phyloP scores from a whole-genome alignment of 2,113 vertebrate species.

The Oreochromis tanganicae region DNA sequence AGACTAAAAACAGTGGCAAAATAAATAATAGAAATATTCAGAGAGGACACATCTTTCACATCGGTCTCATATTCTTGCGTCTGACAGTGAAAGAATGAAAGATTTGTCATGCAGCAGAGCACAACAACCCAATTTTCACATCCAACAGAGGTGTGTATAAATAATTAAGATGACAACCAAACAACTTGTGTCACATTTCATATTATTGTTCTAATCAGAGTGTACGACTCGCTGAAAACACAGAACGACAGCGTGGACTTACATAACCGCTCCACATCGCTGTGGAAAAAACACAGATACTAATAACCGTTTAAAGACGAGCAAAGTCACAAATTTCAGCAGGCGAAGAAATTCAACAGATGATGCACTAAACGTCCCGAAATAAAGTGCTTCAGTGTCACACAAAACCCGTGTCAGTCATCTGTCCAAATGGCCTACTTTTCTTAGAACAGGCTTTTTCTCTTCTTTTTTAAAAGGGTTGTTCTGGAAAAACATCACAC shows the following conservation, averaged over 20 bases:
- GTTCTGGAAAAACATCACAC: not conserved
- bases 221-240: not conserved
- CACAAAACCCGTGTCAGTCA: slow-evolving; percentile 20
- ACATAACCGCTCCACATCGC: slow-evolving; percentile 17
- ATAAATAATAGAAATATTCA: slow-evolving; percentile 56
- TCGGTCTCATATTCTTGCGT: slow-evolving; percentile 20
- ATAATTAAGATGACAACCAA: slow-evolving; percentile 60
- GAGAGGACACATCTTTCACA: slow-evolving; percentile 2
- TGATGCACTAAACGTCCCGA: slow-evolving; percentile 3
- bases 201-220: slow-evolving; percentile 15
- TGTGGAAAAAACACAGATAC: slow-evolving; percentile 6
- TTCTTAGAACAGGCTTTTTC: not conserved
- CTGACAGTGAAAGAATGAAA: slow-evolving; percentile 33
- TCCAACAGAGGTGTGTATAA: slow-evolving; percentile 43
- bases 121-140: slow-evolving; percentile 54
- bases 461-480: not conserved
- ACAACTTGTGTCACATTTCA: slow-evolving; percentile 54
- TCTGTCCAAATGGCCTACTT: slow-evolving; percentile 43
- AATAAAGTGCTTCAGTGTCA: slow-evolving; percentile 23
- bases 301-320: slow-evolving; percentile 6
- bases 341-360: not conserved
- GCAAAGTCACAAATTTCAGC: not conserved
- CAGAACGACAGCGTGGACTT: not conserved
- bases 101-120: slow-evolving; percentile 23
- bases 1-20: slow-evolving; percentile 15